These are phyloP conservation scores for Climacteris rufus DNA, from an alignment of 2,113 vertebrate species.

Conservation along the genomic window DNA sequence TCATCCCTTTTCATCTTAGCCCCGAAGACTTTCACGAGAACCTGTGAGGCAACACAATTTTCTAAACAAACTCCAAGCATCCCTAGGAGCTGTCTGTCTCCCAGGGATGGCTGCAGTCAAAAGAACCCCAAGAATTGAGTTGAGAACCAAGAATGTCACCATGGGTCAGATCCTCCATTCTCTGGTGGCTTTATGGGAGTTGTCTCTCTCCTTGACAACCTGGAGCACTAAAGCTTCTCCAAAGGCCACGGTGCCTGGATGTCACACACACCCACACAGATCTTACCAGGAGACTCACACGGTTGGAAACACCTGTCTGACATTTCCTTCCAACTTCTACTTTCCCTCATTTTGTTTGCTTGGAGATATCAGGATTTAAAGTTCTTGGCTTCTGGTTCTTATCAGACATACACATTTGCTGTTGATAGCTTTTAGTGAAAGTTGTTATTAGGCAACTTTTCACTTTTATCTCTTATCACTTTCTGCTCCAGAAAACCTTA, in stretches of 20 bases:
- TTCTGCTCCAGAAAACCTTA: conserved; percentile 62
- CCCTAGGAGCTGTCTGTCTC: neutral
- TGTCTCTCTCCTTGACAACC: neutral
- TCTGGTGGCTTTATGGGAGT: neutral
- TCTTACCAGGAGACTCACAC: neutral
- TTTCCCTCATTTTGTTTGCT: neutral
- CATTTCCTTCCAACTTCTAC: neutral
- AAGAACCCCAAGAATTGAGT: accelerated
- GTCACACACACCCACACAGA: neutral
- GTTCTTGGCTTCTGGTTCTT: conserved; percentile 9
- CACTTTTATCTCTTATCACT: conserved; percentile 67
- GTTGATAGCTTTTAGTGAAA: conserved; percentile 49
- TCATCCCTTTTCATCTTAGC: neutral
- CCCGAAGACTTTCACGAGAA: neutral
- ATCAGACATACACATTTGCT: conserved; percentile 40
- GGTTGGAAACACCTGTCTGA: neutral
- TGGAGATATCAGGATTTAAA: conserved; percentile 7
- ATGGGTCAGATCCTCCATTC: neutral
- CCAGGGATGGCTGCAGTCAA: too few species aligned
- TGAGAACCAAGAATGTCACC: accelerated
- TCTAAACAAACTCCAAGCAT: neutral
- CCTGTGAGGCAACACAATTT: neutral
- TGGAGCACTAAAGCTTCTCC: neutral
- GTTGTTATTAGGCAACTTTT: conserved; percentile 59
- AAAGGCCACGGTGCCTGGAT: neutral